These are phyloP conservation scores for Phasianus colchicus DNA, from an alignment of 2,113 vertebrate genomes.

Conservation along the genomic window DNA sequence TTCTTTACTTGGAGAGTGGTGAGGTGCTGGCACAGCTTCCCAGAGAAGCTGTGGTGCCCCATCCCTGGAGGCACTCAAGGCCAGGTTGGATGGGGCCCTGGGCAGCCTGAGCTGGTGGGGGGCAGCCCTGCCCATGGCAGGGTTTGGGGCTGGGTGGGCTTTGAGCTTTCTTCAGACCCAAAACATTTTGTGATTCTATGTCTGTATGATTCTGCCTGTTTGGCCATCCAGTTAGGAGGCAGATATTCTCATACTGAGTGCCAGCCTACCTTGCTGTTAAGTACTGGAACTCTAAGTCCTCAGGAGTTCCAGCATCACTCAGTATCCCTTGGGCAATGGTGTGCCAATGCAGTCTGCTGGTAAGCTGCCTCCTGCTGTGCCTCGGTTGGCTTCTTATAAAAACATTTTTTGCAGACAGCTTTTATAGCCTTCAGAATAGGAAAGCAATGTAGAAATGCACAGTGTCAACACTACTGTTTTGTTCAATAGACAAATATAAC, in stretches of 20 bases:
- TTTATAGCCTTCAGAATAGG: neutral
- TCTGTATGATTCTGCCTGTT: neutral
- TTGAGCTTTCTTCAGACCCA: neutral
- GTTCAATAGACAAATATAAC: neutral
- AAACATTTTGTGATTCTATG: neutral
- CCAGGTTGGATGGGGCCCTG: neutral
- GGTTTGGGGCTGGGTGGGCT: neutral
- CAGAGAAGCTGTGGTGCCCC: neutral
- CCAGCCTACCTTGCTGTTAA: neutral
- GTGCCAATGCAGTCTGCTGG: neutral
- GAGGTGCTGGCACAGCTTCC: neutral
- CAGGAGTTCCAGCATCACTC: fast-evolving
- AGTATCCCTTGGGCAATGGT: fast-evolving
- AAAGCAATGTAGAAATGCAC: neutral
- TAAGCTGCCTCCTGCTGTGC: neutral
- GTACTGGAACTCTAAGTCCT: fast-evolving
- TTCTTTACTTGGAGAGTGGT: neutral
- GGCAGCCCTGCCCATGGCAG: neutral
- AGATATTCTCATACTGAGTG: neutral
- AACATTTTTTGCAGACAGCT: neutral
- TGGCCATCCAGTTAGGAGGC: neutral
- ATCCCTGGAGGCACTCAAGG: neutral
- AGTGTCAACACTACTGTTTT: neutral
- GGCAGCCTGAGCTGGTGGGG: neutral
- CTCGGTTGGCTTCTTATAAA: neutral